phyloP scores from a whole-genome alignment of 2,797 vertebrate species.

The Gila robusta region DNA sequence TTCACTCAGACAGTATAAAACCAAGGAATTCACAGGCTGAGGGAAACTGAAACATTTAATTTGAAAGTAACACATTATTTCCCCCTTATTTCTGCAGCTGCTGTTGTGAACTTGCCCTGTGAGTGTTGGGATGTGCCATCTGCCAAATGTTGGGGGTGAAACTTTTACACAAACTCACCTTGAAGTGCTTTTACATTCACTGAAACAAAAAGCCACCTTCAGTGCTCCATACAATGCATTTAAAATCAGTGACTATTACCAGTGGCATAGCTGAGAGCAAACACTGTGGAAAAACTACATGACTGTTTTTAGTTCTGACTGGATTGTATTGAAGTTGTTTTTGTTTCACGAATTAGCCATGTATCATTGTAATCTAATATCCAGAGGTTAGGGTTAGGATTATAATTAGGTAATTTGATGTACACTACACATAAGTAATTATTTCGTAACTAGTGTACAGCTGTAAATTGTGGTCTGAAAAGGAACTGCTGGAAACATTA shows the following conservation, averaged over 20 bases:
- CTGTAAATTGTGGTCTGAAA: background rate
- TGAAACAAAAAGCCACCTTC: conserved; percentile 32
- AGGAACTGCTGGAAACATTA: background rate
- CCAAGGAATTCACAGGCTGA: conserved; percentile 15
- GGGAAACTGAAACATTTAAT: conserved; percentile 11
- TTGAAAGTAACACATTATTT: conserved; percentile 42
- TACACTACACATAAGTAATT: background rate
- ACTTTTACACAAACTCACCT: conserved; percentile 21
- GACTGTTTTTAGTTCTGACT: conserved; percentile 17
- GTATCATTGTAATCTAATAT: background rate
- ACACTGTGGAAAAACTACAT: conserved; percentile 18
- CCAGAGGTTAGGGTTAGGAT: background rate
- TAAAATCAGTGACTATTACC: conserved; percentile 14
- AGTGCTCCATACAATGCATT: conserved; percentile 1
- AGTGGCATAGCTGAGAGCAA: conserved; percentile 24
- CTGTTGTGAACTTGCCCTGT: conserved; percentile 42
- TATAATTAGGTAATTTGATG: background rate
- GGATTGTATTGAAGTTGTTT: conserved; percentile 18
- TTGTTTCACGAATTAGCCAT: conserved; percentile 37
- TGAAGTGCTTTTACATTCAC: conserved; percentile 22
- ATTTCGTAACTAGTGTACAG: background rate
- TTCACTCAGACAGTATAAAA: conserved; percentile 11
- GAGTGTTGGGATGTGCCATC: conserved; percentile 12
- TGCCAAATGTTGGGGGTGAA: conserved; percentile 46
- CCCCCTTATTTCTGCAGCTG: conserved; percentile 43